phyloP scores from a whole-genome alignment of 92 coral and sea anemone species.

The Plumapathes pennacea region DNA sequence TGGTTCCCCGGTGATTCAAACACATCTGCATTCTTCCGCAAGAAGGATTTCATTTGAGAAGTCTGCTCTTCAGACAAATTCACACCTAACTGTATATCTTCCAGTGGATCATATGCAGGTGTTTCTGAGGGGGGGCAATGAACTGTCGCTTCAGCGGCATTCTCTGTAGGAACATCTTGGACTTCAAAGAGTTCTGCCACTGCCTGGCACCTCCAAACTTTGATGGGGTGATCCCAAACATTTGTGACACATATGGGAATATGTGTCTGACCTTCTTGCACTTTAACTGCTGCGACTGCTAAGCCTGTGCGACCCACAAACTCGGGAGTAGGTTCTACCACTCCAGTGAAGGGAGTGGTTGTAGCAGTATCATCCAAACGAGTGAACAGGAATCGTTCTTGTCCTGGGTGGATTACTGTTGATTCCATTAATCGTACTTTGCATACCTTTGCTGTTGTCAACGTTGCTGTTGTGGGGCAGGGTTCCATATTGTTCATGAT shows the following conservation, averaged over 20 bases:
- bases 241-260: constrained; percentile 47
- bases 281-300: constrained; percentile 38
- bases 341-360: constrained; percentile 29
- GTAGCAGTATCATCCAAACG: constrained; percentile 1
- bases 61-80: constrained; percentile 8
- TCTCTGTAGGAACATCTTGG: neutral
- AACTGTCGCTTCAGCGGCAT: constrained; percentile 8
- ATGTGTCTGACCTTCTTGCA: constrained; percentile 25
- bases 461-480: neutral
- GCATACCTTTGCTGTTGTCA: constrained; percentile 17
- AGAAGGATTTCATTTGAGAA: neutral
- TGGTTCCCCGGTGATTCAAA: constrained; percentile 32
- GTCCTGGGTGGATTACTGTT: constrained; percentile 18
- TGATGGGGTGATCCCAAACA: constrained; percentile 40
- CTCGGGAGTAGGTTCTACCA: constrained; percentile 39
- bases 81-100: constrained; percentile 11
- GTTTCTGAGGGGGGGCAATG: neutral
- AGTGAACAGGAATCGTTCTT: constrained; percentile 25
- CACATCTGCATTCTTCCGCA: constrained; percentile 18
- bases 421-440: constrained; percentile 14
- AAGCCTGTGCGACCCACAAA: constrained; percentile 21
- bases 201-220: constrained; percentile 51
- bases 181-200: constrained; percentile 18
- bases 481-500: constrained; percentile 16
- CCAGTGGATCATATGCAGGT: neutral